Evolutionary conservation across 1,140 invertebrate species (phyloP), one percentile per base, ranked within the genome.

Genomic region (Solenopsis invicta): DNA sequence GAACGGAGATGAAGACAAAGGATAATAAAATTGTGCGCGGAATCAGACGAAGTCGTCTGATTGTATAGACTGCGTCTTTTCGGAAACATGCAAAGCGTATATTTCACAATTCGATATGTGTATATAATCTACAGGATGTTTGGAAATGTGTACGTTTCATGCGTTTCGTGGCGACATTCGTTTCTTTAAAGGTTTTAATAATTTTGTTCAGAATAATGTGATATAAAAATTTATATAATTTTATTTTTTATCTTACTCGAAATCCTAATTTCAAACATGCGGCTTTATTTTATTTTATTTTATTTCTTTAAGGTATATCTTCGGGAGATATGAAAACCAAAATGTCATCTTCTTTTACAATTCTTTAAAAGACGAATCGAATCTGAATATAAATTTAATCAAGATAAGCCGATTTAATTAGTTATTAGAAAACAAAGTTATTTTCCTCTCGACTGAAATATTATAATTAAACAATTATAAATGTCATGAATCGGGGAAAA

Each of bases 31-130:
- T 56, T 50, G 8, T 61, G 54, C 41, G 54, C 5, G 34, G 54
- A 86, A 81, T 86, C 41, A 52, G 59, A 84, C 80, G 54, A 84
- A 84, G 80, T 84, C 56, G 56, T 72, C 34, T 24, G 29, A 82
- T 74, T 82, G 52, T 71, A 48, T 13, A 69, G 66, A 69, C 6
- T 52, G 21, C n/a, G 66, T 45, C 21, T 81, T 81, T 59, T 10
- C 37, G n/a, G 21, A 13, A 71, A 6, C 37, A 56, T 16, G 16
- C 12, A 37, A 12, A 54, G 29, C 29, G 8, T 9, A 12, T n/a
- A 34, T 69, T 24, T 81, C 34, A 18, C 10, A 29, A 71, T 81
- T 71, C n/a, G 4, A 59, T 80, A 48, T 41, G 5, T 8, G 8
- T 8, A 41, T 8, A 41, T 8, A 54, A 71, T 71, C 52, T 56